phyloP scores from a whole-genome alignment of 2,113 vertebrate species.

The Nothocercus nigrocapillus region DNA sequence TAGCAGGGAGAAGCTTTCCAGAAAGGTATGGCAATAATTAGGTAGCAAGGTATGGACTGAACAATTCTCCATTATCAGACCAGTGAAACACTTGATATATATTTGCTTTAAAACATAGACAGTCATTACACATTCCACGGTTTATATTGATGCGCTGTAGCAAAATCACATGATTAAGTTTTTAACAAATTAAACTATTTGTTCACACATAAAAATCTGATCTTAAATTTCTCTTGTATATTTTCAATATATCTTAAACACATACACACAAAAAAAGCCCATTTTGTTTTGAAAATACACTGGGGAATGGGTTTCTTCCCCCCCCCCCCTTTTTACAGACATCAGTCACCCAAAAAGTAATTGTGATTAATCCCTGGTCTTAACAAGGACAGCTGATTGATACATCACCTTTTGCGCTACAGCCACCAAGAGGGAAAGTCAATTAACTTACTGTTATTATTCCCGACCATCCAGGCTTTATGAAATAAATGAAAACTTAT shows the following conservation, averaged over 20 bases:
- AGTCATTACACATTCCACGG: background rate
- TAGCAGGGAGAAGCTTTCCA: background rate
- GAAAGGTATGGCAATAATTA: background rate
- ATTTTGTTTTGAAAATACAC: background rate
- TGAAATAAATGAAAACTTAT: background rate
- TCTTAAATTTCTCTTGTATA: background rate
- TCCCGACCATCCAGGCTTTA: conserved; percentile 9
- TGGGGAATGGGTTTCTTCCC: background rate
- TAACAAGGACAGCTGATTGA: background rate
- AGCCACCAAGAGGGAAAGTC: background rate
- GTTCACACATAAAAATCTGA: background rate
- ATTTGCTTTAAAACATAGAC: background rate
- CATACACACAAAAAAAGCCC: background rate
- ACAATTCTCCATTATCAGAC: background rate
- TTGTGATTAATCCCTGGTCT: background rate
- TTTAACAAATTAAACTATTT: background rate
- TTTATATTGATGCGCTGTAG: background rate
- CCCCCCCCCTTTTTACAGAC: background rate
- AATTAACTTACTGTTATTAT: conserved; percentile 8
- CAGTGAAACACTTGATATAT: background rate
- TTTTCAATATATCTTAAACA: background rate
- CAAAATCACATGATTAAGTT: background rate
- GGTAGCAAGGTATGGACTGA: background rate
- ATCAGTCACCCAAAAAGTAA: background rate
- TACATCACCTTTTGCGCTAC: background rate